Conservation (phyloP, 2,888 invertebrate species). For the Maniola hyperantus region DNA sequence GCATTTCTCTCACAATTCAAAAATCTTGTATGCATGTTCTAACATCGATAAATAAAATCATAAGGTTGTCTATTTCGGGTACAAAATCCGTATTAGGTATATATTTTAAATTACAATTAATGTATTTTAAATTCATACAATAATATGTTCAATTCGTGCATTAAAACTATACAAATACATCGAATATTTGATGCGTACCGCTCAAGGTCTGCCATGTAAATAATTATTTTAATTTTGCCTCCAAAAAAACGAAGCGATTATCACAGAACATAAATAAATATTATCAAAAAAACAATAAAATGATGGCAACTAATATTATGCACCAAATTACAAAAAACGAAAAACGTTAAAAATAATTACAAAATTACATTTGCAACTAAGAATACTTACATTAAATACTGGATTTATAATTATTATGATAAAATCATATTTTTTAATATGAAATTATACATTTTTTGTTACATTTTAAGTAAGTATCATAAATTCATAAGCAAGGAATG, state of each 20-base stretch:
- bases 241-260: conserved; percentile 55
- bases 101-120: background rate
- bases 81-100: conserved; percentile 9
- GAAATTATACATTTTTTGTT: conserved; percentile 10
- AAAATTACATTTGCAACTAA: conserved; percentile 25
- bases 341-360: conserved; percentile 37
- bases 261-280: conserved; percentile 77
- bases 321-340: conserved; percentile 58
- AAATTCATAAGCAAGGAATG: conserved; percentile 50
- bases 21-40: conserved; percentile 1
- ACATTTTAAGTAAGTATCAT: conserved; percentile 44
- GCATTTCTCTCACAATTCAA: background rate
- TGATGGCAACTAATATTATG: conserved; percentile 75
- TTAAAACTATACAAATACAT: conserved; percentile 14
- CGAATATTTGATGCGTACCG: conserved; percentile 15
- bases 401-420: conserved; percentile 36
- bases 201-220: conserved; percentile 28
- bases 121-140: background rate
- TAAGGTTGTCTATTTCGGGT: background rate
- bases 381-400: conserved; percentile 47
- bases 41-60: background rate
- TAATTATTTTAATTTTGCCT: conserved; percentile 34
- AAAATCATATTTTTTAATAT: conserved; percentile 10
- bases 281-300: conserved; percentile 60
- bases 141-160: conserved; percentile 11